These are phyloP conservation scores for Panurus biarmicus DNA, from an alignment of 2,113 vertebrate species.

Conservation along the genomic window DNA sequence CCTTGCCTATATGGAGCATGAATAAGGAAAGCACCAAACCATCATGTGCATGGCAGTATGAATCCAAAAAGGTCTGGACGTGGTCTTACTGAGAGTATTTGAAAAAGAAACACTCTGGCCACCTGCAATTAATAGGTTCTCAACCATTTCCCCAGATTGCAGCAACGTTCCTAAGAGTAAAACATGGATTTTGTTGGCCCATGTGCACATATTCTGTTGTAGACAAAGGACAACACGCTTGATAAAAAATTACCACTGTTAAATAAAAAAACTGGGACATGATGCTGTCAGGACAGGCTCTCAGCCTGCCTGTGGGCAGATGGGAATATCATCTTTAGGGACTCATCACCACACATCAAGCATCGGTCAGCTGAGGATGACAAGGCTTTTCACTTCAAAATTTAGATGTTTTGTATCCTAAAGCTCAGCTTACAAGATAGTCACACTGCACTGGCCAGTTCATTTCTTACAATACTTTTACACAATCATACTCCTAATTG, in stretches of 20 bases:
- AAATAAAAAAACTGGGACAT: not conserved
- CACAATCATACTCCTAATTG: not conserved
- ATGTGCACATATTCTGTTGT: not conserved
- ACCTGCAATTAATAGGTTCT: not conserved
- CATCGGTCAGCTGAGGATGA: not conserved
- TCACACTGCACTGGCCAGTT: not conserved
- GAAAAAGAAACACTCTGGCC: not conserved
- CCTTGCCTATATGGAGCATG: not conserved
- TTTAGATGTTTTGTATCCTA: not conserved
- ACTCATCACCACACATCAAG: accelerated
- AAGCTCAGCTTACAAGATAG: not conserved
- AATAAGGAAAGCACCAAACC: not conserved
- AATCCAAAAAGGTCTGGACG: not conserved
- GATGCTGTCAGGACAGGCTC: not conserved
- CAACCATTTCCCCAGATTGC: not conserved
- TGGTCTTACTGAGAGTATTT: not conserved
- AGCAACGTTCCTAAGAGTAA: not conserved
- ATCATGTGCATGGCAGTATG: not conserved
- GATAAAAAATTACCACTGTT: not conserved
- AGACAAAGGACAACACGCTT: not conserved
- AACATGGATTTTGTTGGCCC: not conserved
- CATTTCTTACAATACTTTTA: not conserved
- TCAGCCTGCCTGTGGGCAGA: accelerated
- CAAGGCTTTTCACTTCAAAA: not conserved
- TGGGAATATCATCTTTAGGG: not conserved